Conservation (phyloP, 35 echinoderm and acorn worm species). For the Apostichopus californicus region DNA sequence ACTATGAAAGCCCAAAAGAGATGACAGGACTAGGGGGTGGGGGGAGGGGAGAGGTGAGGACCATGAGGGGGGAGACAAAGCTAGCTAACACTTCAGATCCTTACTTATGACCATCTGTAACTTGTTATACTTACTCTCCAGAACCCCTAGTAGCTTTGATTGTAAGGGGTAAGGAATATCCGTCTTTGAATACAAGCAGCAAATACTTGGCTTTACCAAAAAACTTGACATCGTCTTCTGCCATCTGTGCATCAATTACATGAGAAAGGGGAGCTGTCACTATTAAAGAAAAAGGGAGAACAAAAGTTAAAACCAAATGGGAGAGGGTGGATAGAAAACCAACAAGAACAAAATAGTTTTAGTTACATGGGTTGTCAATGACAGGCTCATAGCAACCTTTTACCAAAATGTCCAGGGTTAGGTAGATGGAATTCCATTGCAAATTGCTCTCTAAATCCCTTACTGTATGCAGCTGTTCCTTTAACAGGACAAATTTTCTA, state of each 20-base stretch:
- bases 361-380: background rate
- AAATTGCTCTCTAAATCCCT: too few species aligned
- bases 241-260: slow-evolving; percentile 37
- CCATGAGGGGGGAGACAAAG: too few species aligned
- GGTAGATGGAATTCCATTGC: too few species aligned
- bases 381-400: background rate
- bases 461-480: too few species aligned
- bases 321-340: background rate
- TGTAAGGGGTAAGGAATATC: slow-evolving; percentile 56
- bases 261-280: slow-evolving; percentile 52
- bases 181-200: slow-evolving; percentile 48
- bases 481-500: too few species aligned
- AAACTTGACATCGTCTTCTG: slow-evolving; percentile 60
- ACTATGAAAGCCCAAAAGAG: too few species aligned
- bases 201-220: slow-evolving; percentile 60
- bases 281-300: background rate
- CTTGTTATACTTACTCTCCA: slow-evolving; percentile 5
- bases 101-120: too few species aligned
- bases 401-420: background rate
- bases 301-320: background rate
- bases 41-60: too few species aligned
- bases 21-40: too few species aligned
- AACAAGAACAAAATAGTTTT: background rate
- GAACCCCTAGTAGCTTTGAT: slow-evolving; percentile 42
- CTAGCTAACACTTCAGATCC: too few species aligned